Evolutionary conservation across 1,140 invertebrate genomes (phyloP), one percentile per base, ranked within the genome.

Genomic region (Dysdera silvatica): DNA sequence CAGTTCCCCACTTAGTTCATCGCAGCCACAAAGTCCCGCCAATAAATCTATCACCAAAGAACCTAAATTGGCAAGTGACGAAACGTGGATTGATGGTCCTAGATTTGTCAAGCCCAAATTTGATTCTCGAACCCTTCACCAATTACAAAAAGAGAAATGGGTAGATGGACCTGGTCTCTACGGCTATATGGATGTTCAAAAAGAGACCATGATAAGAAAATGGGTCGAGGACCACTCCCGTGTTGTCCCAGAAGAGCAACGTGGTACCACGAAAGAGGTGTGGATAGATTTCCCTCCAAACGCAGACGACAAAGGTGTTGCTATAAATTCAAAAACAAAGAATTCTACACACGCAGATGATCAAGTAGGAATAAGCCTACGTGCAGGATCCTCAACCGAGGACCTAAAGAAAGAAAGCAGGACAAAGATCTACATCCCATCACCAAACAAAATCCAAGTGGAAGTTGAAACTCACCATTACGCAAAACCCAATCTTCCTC

Each of bases 61-160:
- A 20, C 48, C 32, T n/a, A 65, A 65, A 26, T 43, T 47, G 2
- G 45, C 51, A 67, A 83, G 81, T 65, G 90, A 94, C 69, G 92
- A 96, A 72, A 88, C 93, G 71, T 97, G 93, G 93, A 90, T 97
- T 54, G 93, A 97, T 78, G 93, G 93, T 2, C 93, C 93, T 0
- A 82, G 88, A 71, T 87, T 92, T 68, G 86, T 87, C 0, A 87
- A 88, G 47, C 71, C 74, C 4, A 69, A 71, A 51, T 68, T 72
- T 4, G 71, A 73, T 35, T 63, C 68, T 4, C 18, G 59, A 31
- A 61, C 65, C 4, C 41, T 66, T 2, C 70, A 71, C 29, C 69
- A 71, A 24, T 80, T 90, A 69, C 81, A 88, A 70, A 87, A 88
- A 74, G 84, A 89, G 79, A 93, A 88, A 1, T 96, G 93, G 93